Percentiles rank a stretch among this genome's conserved stretches.
These are phyloP conservation scores for Daphoenositta chrysoptera DNA, from an alignment of 2,113 vertebrate genomes.

Conservation along the genomic window DNA sequence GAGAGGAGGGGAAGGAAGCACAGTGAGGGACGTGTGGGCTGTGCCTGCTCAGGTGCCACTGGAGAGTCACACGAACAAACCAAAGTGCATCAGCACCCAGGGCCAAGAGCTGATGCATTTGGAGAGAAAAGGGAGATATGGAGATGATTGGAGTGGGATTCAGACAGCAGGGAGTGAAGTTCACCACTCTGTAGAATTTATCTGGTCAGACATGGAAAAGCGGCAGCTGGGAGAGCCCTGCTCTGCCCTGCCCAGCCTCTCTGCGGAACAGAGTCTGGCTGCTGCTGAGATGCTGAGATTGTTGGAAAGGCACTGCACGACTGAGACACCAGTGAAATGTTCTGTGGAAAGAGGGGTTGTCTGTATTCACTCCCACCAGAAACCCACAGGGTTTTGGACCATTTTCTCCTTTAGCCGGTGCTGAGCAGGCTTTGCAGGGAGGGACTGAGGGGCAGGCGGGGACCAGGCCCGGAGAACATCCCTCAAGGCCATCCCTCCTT, in stretches of 20 bases:
- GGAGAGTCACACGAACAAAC: not conserved
- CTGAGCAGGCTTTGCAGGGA: not conserved
- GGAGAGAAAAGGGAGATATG: not conserved
- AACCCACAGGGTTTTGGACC: constrained; percentile 37
- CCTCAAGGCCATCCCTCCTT: not conserved
- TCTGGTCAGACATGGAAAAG: not conserved
- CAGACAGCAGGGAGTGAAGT: not conserved
- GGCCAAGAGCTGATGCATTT: not conserved
- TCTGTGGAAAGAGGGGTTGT: not conserved
- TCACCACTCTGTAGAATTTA: not conserved
- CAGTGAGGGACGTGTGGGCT: not conserved
- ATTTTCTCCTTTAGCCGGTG: constrained; percentile 14
- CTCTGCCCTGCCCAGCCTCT: not conserved
- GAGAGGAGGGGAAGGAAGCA: constrained; percentile 24
- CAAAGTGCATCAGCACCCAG: not conserved
- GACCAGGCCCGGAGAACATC: fast-evolving
- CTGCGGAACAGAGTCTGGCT: not conserved
- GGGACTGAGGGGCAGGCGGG: fast-evolving
- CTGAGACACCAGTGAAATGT: not conserved
- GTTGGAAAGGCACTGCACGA: not conserved
- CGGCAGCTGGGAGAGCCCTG: not conserved
- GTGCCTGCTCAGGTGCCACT: not conserved
- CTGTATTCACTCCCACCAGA: constrained; percentile 48
- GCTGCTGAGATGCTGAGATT: not conserved
- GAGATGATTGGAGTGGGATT: not conserved